Evolutionary conservation across 1,140 invertebrate genomes (phyloP).

Genomic region (Geopemphigus sp.): DNA sequence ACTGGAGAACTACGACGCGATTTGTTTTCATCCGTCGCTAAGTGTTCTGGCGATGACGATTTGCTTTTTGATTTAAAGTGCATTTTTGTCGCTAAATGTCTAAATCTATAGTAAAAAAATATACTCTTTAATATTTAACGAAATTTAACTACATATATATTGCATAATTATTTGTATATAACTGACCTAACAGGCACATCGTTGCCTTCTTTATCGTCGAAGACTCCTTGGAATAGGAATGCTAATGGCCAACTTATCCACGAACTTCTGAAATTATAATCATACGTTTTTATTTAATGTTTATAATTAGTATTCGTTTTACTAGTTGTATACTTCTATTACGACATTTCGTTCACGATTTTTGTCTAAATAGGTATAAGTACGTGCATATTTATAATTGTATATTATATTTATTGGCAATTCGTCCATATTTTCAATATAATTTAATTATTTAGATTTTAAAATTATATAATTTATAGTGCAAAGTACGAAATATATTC

Average conservation of each 20-base stretch:
- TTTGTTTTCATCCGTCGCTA: conserved; percentile 29
- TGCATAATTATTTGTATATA: conserved; percentile 7
- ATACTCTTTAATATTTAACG: background rate
- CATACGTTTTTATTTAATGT: background rate
- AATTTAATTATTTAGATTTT: background rate
- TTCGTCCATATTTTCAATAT: background rate
- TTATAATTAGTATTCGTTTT: too few species aligned
- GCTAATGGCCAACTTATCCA: conserved; percentile 90
- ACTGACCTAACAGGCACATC: conserved; percentile 76
- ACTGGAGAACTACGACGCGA: conserved; percentile 40
- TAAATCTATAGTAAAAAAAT: conserved; percentile 62
- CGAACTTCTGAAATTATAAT: conserved; percentile 59
- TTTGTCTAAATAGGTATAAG: background rate
- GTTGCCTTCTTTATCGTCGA: conserved; percentile 59
- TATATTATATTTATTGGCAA: background rate
- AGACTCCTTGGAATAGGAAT: conserved; percentile 74
- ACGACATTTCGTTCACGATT: background rate
- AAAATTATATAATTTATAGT: too few species aligned
- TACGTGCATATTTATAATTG: background rate
- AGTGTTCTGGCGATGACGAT: conserved; percentile 46
- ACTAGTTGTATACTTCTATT: too few species aligned
- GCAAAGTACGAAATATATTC: too few species aligned
- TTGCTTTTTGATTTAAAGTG: conserved; percentile 59
- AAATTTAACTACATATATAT: background rate
- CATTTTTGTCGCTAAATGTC: conserved; percentile 76